Base-by-base conservation (phyloP, 2,888 invertebrate species). In the Meiosimyza platycephala region DNA sequence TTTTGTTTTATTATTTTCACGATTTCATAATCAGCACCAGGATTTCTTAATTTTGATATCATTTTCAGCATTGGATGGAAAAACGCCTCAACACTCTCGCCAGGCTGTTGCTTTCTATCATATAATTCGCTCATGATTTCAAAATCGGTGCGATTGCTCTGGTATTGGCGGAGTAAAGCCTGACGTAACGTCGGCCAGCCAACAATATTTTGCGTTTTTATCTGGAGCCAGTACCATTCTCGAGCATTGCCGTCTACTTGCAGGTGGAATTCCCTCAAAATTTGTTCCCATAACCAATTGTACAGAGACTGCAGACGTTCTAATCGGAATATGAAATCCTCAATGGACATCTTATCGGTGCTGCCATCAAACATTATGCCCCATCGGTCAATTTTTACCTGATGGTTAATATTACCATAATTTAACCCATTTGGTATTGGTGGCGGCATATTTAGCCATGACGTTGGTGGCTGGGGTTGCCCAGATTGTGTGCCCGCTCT, bases 211-310 rank as follows among this genome's bases (percentile, higher is more conserved):
- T 69, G 64, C 3, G 57, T 73, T 9, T 59, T 69, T 0, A 72
- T 15, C 12, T 69, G 69, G 2, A 66, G 51, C 72, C 73, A 73
- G 18, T 73, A 75, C 72, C 72, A 69, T n/a, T 75, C 70, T 16
- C 33, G 54, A 6, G 72, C 73, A 7, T 54, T 18, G 0, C 73
- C 75, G 0, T 55, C 11, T 2, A 73, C 12, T 15, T 73, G n/a
- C 28, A 28, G 28, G 4, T 71, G 73, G 6, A 73, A 75, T n/a
- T 72, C 71, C 13, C 66, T 51, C 0, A 70, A 2, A 1, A 72
- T 60, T 51, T 70, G 63, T 0, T 40, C 33, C 70, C 65, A 70
- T 1, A 59, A 60, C 15, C 66, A 67, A 9, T 50, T 40, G 11
- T 51, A 28, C 4, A 3, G 4, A 28, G 28, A 28, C 22, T 73